These are phyloP conservation scores for Menura novaehollandiae DNA, from an alignment of 2,113 vertebrate species.

Conservation along the genomic window DNA sequence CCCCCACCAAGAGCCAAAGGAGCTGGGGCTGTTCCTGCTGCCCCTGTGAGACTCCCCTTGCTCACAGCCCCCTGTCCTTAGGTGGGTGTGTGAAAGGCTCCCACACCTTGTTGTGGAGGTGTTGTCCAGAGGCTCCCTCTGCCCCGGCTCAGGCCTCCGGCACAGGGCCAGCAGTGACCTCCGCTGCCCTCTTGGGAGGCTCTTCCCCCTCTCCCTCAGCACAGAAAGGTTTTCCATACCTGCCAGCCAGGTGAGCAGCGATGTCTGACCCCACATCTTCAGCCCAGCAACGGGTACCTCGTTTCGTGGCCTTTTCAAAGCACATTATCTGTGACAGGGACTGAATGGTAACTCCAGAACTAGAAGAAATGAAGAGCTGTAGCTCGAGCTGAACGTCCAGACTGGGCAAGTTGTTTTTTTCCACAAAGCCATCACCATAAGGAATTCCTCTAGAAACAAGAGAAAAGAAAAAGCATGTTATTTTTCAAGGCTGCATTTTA, in stretches of 20 bases:
- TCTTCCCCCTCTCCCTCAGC: background rate
- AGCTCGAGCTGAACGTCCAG: background rate
- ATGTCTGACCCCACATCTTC: background rate
- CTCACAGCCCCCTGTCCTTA: background rate
- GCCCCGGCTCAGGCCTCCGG: background rate
- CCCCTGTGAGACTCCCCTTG: no score
- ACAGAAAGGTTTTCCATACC: background rate
- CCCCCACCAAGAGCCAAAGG: background rate
- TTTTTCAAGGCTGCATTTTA: background rate
- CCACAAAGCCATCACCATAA: background rate
- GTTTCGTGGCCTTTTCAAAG: background rate
- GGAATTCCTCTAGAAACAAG: background rate
- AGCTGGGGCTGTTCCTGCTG: background rate
- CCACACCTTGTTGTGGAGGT: background rate
- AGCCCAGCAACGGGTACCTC: background rate
- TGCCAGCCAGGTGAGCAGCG: background rate
- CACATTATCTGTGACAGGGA: fast-evolving
- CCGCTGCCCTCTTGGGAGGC: background rate
- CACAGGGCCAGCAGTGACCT: background rate
- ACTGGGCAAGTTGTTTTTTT: background rate
- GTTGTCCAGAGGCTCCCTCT: background rate
- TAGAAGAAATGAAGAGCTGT: background rate
- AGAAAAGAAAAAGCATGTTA: background rate
- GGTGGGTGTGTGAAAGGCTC: background rate
- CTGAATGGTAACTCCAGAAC: background rate